Percentiles rank a stretch among this genome's conserved stretches.
phyloP scores from a whole-genome alignment of 2,797 vertebrate genomes.

The Coreius guichenoti region DNA sequence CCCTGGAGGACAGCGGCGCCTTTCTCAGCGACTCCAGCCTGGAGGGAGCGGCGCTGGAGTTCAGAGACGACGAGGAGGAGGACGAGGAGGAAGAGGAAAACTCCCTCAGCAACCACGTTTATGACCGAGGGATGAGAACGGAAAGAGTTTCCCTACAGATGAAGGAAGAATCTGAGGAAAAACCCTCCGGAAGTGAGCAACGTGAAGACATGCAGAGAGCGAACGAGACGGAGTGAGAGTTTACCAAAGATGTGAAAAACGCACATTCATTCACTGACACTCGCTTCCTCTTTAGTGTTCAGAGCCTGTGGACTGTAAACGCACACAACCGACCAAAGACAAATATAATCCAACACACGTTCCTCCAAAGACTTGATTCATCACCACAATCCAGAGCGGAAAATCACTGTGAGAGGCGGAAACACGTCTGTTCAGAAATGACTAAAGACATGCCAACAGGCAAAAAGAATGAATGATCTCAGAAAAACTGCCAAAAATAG shows the following conservation, averaged over 20 bases:
- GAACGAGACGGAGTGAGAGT: not conserved
- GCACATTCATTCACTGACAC: slow-evolving; percentile 5
- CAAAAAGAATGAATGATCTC: not conserved
- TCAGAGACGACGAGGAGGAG: slow-evolving; percentile 73
- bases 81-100: slow-evolving; percentile 61
- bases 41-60: slow-evolving; percentile 69
- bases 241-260: slow-evolving; percentile 61
- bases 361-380: not conserved
- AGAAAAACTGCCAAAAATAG: not conserved
- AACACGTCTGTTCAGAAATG: not conserved
- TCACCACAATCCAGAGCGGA: not conserved
- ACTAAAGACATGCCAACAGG: not conserved
- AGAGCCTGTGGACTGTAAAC: slow-evolving; percentile 11
- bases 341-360: not conserved
- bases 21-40: slow-evolving; percentile 81
- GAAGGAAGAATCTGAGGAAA: slow-evolving; percentile 50
- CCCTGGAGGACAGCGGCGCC: slow-evolving; percentile 69
- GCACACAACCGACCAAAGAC: not conserved
- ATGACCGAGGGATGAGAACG: slow-evolving; percentile 1
- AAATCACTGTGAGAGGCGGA: not conserved
- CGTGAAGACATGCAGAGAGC: not conserved
- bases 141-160: not conserved
- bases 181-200: slow-evolving; percentile 27
- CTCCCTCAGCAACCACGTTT: slow-evolving; percentile 19
- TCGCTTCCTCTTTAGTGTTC: too few species aligned